phyloP scores from a whole-genome alignment of 92 coral and sea anemone genomes.

The Isaurus tuberculatus region DNA sequence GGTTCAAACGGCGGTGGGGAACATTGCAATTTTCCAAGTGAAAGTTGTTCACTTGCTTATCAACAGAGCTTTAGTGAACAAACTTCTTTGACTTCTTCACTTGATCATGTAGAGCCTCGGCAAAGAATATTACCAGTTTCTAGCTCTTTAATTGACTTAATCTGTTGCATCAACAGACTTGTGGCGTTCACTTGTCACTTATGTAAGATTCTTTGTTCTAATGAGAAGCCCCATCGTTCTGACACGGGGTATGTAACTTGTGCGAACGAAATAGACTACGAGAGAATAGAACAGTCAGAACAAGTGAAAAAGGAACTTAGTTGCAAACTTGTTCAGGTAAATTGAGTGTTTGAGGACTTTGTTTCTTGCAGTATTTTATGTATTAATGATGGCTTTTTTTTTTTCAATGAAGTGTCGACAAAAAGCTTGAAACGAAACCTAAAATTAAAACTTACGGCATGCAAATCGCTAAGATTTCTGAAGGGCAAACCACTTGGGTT shows the following conservation, averaged over 20 bases:
- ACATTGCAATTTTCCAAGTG: constrained; percentile 1
- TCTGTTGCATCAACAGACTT: constrained; percentile 86
- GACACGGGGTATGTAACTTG: constrained; percentile 50
- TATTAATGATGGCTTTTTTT: not conserved
- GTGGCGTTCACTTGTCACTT: constrained; percentile 86
- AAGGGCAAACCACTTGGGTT: too few relatives aligned
- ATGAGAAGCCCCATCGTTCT: constrained; percentile 46
- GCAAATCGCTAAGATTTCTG: too few relatives aligned
- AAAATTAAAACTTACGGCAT: too few relatives aligned
- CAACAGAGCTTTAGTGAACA: not conserved
- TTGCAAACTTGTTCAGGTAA: constrained; percentile 76
- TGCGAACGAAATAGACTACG: constrained; percentile 40
- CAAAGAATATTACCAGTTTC: constrained; percentile 69
- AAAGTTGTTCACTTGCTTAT: not conserved
- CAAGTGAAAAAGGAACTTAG: constrained; percentile 63
- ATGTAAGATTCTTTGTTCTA: constrained; percentile 78
- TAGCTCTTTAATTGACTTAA: constrained; percentile 85
- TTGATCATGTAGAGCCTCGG: not conserved
- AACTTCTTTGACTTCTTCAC: constrained; percentile 3
- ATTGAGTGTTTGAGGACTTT: not conserved
- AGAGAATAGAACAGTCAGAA: constrained; percentile 47
- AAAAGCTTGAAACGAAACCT: too few relatives aligned
- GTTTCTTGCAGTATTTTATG: not conserved
- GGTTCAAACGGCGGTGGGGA: not conserved
- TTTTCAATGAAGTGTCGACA: not conserved